These are phyloP conservation scores for Gallinago solitaria DNA, from an alignment of 2,797 vertebrate genomes.

Conservation along the genomic window DNA sequence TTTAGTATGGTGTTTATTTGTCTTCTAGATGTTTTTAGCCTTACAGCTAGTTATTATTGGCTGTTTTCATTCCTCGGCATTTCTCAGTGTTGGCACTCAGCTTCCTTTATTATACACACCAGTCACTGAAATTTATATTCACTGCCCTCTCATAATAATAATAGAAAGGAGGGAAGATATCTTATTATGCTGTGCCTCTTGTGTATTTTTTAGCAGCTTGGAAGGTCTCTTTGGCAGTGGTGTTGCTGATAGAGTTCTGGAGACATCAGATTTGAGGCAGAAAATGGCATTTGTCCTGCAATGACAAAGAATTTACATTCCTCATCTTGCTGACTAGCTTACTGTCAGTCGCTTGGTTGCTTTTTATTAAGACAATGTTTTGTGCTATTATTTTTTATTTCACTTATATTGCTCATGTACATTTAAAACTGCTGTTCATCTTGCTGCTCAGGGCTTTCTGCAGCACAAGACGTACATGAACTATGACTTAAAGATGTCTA, in stretches of 20 bases:
- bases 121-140: slow-evolving; percentile 20
- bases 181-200: neutral
- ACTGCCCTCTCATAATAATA: slow-evolving; percentile 16
- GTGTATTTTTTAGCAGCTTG: neutral
- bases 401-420: neutral
- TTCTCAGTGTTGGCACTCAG: neutral
- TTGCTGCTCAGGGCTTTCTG: neutral
- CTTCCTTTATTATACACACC: neutral
- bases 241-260: neutral
- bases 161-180: neutral
- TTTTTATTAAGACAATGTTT: slow-evolving; percentile 45
- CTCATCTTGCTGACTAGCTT: slow-evolving; percentile 10
- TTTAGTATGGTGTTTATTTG: slow-evolving; percentile 9
- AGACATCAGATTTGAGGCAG: neutral
- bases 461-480: neutral
- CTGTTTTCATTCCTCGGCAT: neutral
- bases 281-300: neutral
- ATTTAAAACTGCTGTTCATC: neutral
- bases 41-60: slow-evolving; percentile 13
- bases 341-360: neutral
- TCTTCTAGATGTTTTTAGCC: neutral
- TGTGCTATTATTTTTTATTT: slow-evolving; percentile 31
- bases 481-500: neutral
- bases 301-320: neutral
- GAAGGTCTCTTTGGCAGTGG: neutral